Evolutionary conservation across 2,888 invertebrate species (phyloP), one percentile per base, ranked within the genome.

Genomic region (Nasonovia ribisnigri): DNA sequence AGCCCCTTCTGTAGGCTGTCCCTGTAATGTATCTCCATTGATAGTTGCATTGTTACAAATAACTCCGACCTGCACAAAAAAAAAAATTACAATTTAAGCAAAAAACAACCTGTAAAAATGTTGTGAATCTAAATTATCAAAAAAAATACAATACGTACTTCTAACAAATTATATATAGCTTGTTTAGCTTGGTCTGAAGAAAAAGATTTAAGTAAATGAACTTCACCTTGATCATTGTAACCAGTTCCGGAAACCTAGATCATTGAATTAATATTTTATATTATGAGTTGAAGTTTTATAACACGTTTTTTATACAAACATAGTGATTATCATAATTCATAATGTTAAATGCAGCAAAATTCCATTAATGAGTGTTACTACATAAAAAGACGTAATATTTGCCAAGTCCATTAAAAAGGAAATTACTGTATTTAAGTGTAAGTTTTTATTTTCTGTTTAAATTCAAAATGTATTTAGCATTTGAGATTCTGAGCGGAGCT

Each of bases 1-100:
- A 0, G 99, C 99, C 95, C 99, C 99, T 96, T 99, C 99, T 42
- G 99, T 99, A 89, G 99, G 99, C 95, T 99, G 98, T 0, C 99
- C 99, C 95, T 98, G 97, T 90, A 99, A 95, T 6, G 97, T 97
- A 88, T 98, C 98, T 95, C 98, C 97, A 95, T 97, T 97, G 54
- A 99, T 98, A 89, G 97, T 96, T 2, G 99, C 99, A 96, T 99
- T 99, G 96, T 99, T 99, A 96, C 99, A 99, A 0, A 99, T 97
- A 60, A 98, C 97, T 3, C 99, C 99, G 92, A 97, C 97, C 97
- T 97, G 95, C 46, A 95, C 36, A 13, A 90, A 13, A 51, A 29
- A 29, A 24, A 67, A 43, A 43, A 46, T 4, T 60, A 29, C 2
- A 57, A 13, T 88, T 57, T 46, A 48, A 77, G 26, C 6, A 16